Percentiles rank a stretch among this genome's conserved stretches.
These are phyloP conservation scores for Labeo calbasu DNA, from an alignment of 2,797 vertebrate species.

Conservation along the genomic window DNA sequence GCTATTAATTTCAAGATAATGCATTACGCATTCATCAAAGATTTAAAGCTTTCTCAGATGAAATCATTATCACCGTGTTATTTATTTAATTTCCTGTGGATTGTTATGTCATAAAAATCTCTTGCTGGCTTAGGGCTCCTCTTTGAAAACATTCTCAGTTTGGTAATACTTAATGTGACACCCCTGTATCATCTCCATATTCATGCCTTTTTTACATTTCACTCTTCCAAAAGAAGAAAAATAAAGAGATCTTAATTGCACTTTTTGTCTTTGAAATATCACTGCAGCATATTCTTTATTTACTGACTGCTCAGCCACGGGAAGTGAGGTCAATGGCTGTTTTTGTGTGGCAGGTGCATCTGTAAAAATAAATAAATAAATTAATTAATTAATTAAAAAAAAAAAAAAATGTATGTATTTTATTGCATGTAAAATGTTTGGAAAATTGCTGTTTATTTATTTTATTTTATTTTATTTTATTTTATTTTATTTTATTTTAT, in stretches of 20 bases:
- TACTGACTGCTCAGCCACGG: background rate
- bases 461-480: too few species aligned
- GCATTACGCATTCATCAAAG: slow-evolving; percentile 9
- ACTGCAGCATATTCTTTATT: background rate
- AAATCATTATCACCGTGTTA: slow-evolving; percentile 16
- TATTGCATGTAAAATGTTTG: too few species aligned
- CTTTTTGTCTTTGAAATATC: background rate
- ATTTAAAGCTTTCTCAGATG: slow-evolving; percentile 18
- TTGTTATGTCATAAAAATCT: slow-evolving; percentile 17
- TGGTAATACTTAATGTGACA: background rate
- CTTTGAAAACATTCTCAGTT: slow-evolving; percentile 7
- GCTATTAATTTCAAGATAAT: slow-evolving; percentile 26
- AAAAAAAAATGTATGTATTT: too few species aligned
- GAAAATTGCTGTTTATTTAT: too few species aligned
- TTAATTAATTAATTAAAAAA: too few species aligned
- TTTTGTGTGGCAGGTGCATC: background rate
- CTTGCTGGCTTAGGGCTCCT: background rate
- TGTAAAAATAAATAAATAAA: background rate
- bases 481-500: too few species aligned
- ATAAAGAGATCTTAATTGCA: background rate
- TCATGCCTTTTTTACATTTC: background rate
- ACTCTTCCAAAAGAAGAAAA: background rate
- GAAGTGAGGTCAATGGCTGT: background rate
- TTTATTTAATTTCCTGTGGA: background rate
- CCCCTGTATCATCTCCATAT: background rate